Base-by-base conservation (phyloP, 2,113 vertebrate genomes). In the Sminthopsis crassicaudata region DNA sequence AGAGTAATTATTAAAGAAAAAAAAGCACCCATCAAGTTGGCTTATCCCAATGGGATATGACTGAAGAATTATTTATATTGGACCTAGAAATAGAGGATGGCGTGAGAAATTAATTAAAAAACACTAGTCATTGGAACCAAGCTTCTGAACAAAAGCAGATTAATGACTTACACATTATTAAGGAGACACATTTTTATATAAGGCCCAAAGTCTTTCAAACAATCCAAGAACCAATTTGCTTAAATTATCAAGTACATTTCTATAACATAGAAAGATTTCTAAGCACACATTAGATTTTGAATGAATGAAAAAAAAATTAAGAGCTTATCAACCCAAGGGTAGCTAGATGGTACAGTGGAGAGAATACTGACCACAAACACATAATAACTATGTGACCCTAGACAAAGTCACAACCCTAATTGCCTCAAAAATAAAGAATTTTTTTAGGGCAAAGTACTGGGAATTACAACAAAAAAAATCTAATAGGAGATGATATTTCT, bases 1-100 rank as follows among this genome's bases (percentile, higher is more conserved):
- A 93, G 94, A 96, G 94, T 96, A 94, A 93, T 42, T 67, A 54
- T 93, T 60, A 12, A 94, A 92, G 93, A 90, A 0, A 6, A 7
- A 0, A 46, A 8, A 89, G 42, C 52, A 48, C 27, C 91, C 2
- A 27, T 89, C 92, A 90, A n/a, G 12, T 48, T 26, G 0, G 24
- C 92, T 95, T 93, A 94, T 94, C 92, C 92, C 93, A 93, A 51
- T 91, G 19, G 57, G 60, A 67, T 84, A 91, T 19, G 12, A 84
- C 26, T 94, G 60, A 92, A 90, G 22, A 19, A 90, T 10, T 53
- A 94, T 54, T 26, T 90, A 90, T 22, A 60, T 91, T 52, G 93
- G 54, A 90, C 89, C 3, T 57, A 60, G 95, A 95, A 96, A 92
- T 26, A 96, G 67, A 96, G 46, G 25, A 30, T 76, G 55, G 8